These are phyloP conservation scores for Sphaerophoria rueppellii DNA, from an alignment of 2,888 invertebrate species.

Conservation along the genomic window DNA sequence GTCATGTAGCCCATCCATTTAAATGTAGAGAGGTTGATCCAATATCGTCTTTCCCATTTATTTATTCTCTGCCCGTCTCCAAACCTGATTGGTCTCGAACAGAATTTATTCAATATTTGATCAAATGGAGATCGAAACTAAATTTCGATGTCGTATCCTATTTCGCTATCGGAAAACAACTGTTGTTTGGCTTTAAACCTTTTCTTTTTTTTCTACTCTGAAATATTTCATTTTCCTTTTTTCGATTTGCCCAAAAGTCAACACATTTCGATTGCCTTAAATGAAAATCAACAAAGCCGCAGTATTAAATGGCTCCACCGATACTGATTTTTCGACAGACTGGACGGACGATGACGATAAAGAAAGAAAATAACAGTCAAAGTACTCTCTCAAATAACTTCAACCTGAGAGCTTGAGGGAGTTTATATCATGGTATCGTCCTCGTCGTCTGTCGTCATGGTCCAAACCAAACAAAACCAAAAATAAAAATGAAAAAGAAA, in stretches of 20 bases:
- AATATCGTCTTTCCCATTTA: background rate
- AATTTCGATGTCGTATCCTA: slow-evolving; percentile 20
- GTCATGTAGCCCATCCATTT: too few species aligned
- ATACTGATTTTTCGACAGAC: slow-evolving; percentile 17
- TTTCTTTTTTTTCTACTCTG: background rate
- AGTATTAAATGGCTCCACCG: slow-evolving; percentile 30
- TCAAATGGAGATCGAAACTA: slow-evolving; percentile 8
- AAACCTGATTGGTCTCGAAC: slow-evolving; percentile 1
- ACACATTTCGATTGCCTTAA: slow-evolving; percentile 63
- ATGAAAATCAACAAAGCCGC: slow-evolving; percentile 62
- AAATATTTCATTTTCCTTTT: slow-evolving; percentile 2
- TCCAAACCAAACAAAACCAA: background rate
- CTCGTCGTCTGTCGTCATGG: background rate
- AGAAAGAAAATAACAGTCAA: slow-evolving; percentile 1
- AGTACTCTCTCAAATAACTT: slow-evolving; percentile 24
- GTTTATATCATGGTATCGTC: slow-evolving; percentile 18
- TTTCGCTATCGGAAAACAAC: background rate
- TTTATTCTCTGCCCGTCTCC: background rate
- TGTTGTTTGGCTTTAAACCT: slow-evolving; percentile 18
- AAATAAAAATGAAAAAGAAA: background rate
- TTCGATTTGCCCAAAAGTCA: slow-evolving; percentile 53
- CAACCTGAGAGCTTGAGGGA: slow-evolving; percentile 6
- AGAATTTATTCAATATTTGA: slow-evolving; percentile 30
- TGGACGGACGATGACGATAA: too few species aligned
- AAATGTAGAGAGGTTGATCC: background rate